Evolutionary conservation across 2,797 vertebrate species (phyloP), one percentile per base, ranked within the genome.

Genomic region (Crax fasciolata): DNA sequence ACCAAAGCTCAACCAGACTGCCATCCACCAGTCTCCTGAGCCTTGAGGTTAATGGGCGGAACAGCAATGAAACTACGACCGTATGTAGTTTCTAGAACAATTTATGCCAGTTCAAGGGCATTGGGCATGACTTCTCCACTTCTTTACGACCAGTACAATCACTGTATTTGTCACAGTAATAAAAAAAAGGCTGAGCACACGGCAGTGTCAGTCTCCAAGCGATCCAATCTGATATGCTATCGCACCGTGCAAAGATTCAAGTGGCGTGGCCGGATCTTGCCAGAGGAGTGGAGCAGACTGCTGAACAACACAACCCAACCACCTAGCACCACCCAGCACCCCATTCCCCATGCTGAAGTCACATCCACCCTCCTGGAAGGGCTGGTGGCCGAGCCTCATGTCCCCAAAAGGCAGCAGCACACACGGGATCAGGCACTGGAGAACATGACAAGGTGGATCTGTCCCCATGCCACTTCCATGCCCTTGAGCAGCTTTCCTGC

Each of bases 391-490:
- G 38, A 30, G 67, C 12, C 52, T 49, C 2, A 0, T 12, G 35
- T 48, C 23, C 5, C 30, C 15, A 1, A 2, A 1, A 0, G 1
- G 41, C 63, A 85, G n/a, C 25, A 66, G 39, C 1, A 1, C 51
- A 30, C 7, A 18, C 18, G 20, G 43, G 49, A 57, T 8, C 74
- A 58, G 41, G 41, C 4, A 6, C 18, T 28, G 65, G 16, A 81
- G 35, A 27, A 55, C 61, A 35, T 10, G 25, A 51, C 11, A 4
- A 1, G 0, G 39, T 24, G 23, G 59, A 72, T 16, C 27, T 65
- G 30, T 14, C 12, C 17, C 38, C 2, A 0, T 0, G 1, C 28
- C 39, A 51, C 1, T 0, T 19, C 23, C 13, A 25, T 44, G 44
- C 28, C n/a, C 43, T 0, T 4, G 4, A 30, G 46, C 49, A 70